These are phyloP conservation scores for Orientallactaga bullata DNA, from an alignment of 2,113 vertebrate species.

Conservation along the genomic window DNA sequence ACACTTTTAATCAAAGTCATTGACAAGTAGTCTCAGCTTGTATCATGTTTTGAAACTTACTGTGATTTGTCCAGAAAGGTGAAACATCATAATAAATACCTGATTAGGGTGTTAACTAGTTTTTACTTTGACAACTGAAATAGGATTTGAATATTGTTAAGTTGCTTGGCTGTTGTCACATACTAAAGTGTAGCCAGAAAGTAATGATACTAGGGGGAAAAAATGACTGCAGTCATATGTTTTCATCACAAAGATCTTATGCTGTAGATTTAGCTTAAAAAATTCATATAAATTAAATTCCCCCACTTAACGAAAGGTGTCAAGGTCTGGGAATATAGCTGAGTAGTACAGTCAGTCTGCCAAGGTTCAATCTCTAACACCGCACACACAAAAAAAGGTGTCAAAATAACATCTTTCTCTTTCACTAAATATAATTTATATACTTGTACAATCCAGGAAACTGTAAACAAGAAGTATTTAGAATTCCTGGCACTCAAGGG, in stretches of 20 bases:
- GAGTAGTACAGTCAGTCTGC: neutral
- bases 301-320: constrained; percentile 36
- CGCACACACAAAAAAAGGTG: constrained; percentile 20
- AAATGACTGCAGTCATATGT: neutral
- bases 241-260: constrained; percentile 34
- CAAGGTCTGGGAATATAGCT: neutral
- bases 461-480: neutral
- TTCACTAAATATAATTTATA: constrained; percentile 21
- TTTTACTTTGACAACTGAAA: constrained; percentile 40
- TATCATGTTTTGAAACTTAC: neutral
- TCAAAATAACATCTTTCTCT: constrained; percentile 43
- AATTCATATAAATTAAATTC: constrained; percentile 46
- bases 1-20: neutral
- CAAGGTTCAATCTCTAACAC: neutral
- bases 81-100: neutral
- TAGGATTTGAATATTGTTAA: neutral
- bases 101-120: neutral
- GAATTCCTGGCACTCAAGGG: neutral
- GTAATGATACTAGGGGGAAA: constrained; percentile 3
- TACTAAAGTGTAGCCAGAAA: constrained; percentile 10
- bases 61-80: neutral
- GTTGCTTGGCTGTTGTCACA: neutral
- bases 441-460: neutral
- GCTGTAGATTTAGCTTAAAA: constrained; percentile 34
- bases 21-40: neutral